These are phyloP conservation scores for Gavialis gangeticus DNA, from an alignment of 2,113 vertebrate genomes.

Conservation along the genomic window DNA sequence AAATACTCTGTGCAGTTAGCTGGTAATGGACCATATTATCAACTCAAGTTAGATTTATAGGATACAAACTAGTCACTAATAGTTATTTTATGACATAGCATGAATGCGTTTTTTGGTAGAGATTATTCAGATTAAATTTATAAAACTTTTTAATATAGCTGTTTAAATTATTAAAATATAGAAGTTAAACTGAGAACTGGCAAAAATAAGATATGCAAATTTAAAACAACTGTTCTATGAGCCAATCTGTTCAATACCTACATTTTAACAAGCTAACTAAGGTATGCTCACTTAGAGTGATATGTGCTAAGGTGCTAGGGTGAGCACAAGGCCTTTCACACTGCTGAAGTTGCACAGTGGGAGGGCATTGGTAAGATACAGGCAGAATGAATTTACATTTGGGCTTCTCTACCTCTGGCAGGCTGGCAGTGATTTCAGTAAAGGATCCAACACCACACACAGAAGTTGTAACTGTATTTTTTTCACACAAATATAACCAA, in stretches of 20 bases:
- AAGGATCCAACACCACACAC: background rate
- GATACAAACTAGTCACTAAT: constrained; percentile 91
- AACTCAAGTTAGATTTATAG: constrained; percentile 89
- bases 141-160: constrained; percentile 80
- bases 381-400: background rate
- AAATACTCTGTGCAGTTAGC: constrained; percentile 90
- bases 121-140: constrained; percentile 86
- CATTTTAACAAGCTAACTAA: constrained; percentile 7
- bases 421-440: background rate
- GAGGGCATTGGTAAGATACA: accelerated
- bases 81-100: constrained; percentile 88
- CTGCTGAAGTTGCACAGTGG: accelerated
- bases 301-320: background rate
- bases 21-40: constrained; percentile 93
- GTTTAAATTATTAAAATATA: constrained; percentile 75
- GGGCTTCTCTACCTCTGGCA: too few species aligned
- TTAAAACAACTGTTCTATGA: constrained; percentile 6
- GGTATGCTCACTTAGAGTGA: background rate
- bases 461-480: background rate
- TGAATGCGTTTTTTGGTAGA: constrained; percentile 79
- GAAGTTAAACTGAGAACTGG: constrained; percentile 56
- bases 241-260: background rate
- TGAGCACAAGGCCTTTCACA: background rate
- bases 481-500: background rate
- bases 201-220: constrained; percentile 66